Evolutionary conservation across 2,888 invertebrate species (phyloP).

Genomic region (Neoascia interrupta): DNA sequence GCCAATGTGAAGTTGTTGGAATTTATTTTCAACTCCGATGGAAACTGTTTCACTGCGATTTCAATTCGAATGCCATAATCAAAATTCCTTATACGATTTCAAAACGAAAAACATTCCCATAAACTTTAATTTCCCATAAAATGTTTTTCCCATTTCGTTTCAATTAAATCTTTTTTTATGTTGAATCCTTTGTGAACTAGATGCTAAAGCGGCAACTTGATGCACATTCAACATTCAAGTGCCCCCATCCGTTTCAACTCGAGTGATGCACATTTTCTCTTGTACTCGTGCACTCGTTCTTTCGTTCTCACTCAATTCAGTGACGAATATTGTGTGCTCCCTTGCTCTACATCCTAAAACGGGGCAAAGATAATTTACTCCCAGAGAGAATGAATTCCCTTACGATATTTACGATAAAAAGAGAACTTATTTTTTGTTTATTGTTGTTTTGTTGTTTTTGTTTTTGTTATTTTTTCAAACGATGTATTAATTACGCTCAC

Average conservation of each 20-base stretch:
- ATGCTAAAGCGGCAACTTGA: constrained; percentile 28
- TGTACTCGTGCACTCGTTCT: background rate
- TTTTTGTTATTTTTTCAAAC: constrained; percentile 34
- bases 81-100: too few relatives aligned
- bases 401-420: constrained; percentile 57
- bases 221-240: constrained; percentile 41
- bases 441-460: constrained; percentile 5
- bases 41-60: too few relatives aligned
- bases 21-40: too few relatives aligned
- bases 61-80: too few relatives aligned
- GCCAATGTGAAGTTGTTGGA: too few relatives aligned
- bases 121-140: too few relatives aligned
- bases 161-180: too few relatives aligned
- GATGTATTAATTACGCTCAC: constrained; percentile 34
- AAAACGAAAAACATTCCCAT: too few relatives aligned
- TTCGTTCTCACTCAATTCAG: background rate
- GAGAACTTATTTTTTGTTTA: constrained; percentile 17
- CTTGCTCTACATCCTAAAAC: background rate
- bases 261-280: constrained; percentile 1
- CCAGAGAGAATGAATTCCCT: constrained; percentile 29
- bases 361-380: too few relatives aligned
- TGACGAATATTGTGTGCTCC: background rate
- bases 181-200: too few relatives aligned
- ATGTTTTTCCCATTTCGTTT: too few relatives aligned
- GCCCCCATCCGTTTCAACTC: constrained; percentile 16